Evolutionary conservation across 1,140 invertebrate species (phyloP).

Genomic region (Coptotermes formosanus): DNA sequence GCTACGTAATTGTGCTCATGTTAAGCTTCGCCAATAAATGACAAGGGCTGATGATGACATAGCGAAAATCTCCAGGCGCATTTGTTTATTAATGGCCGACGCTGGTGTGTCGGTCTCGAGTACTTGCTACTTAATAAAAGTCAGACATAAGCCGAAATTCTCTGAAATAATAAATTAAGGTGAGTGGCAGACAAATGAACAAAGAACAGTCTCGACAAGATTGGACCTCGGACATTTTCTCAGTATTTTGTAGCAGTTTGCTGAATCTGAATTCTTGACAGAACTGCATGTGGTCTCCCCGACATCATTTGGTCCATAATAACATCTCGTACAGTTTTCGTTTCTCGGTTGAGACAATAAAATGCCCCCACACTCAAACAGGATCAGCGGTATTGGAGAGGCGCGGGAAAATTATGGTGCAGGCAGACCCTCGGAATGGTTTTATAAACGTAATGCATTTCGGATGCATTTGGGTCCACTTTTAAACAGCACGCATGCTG

Average conservation of each 20-base stretch:
- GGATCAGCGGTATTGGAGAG: too few species aligned
- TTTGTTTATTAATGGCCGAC: neutral
- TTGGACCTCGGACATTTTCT: neutral
- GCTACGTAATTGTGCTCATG: too few species aligned
- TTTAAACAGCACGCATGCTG: too few species aligned
- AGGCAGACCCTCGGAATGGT: too few species aligned
- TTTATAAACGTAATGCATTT: too few species aligned
- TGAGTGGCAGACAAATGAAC: neutral
- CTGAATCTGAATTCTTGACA: neutral
- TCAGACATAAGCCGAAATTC: slow-evolving; percentile 6
- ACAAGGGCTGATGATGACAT: too few species aligned
- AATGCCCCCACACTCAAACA: neutral
- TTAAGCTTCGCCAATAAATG: too few species aligned
- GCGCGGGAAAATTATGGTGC: too few species aligned
- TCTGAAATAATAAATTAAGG: slow-evolving; percentile 4
- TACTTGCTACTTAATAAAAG: neutral
- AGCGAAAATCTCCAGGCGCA: too few species aligned
- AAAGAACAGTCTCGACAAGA: neutral
- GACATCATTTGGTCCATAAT: neutral
- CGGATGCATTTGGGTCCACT: too few species aligned
- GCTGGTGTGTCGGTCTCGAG: neutral
- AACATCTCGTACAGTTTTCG: neutral
- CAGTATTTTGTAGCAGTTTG: neutral
- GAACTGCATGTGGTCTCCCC: neutral
- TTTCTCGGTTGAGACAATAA: neutral